Conservation (phyloP, 2,888 invertebrate species). For the Habroteleia sp. region DNA sequence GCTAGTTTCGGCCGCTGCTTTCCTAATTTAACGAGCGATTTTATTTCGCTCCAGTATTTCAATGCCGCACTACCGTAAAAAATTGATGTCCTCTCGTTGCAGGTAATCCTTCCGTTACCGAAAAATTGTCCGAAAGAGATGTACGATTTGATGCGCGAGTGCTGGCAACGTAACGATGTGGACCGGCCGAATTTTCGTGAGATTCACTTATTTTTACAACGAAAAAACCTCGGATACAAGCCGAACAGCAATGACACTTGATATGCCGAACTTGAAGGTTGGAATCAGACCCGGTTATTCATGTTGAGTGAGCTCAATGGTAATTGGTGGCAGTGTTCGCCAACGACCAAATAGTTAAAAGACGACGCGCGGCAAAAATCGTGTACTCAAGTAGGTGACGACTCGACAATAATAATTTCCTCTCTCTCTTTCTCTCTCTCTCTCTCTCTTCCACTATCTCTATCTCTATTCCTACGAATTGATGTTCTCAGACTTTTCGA, state of each 20-base stretch:
- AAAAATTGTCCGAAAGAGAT: conserved; percentile 91
- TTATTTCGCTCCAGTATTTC: no score
- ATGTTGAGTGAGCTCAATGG: conserved; percentile 79
- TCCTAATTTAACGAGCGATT: no score
- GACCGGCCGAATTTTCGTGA: conserved; percentile 91
- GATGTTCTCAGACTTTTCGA: conserved; percentile 58
- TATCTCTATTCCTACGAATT: conserved; percentile 55
- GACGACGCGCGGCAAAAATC: conserved; percentile 50
- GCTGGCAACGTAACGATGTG: conserved; percentile 90
- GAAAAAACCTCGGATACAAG: conserved; percentile 86
- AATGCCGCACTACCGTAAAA: no score
- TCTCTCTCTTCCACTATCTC: conserved; percentile 29
- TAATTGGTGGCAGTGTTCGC: conserved; percentile 77
- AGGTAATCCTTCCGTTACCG: conserved; percentile 85
- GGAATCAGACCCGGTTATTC: conserved; percentile 78
- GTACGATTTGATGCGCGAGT: conserved; percentile 92
- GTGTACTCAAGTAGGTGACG: conserved; percentile 64
- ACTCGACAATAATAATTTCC: conserved; percentile 69
- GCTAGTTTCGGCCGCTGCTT: no score
- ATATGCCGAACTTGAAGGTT: conserved; percentile 79
- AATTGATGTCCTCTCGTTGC: conserved; percentile 41
- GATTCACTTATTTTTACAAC: conserved; percentile 91
- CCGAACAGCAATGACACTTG: conserved; percentile 76
- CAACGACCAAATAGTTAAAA: conserved; percentile 70
- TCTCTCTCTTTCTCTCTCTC: conserved; percentile 26